Evolutionary conservation across 2,888 invertebrate genomes (phyloP), one percentile per base, ranked within the genome.

Genomic region (Acleris holmiana): DNA sequence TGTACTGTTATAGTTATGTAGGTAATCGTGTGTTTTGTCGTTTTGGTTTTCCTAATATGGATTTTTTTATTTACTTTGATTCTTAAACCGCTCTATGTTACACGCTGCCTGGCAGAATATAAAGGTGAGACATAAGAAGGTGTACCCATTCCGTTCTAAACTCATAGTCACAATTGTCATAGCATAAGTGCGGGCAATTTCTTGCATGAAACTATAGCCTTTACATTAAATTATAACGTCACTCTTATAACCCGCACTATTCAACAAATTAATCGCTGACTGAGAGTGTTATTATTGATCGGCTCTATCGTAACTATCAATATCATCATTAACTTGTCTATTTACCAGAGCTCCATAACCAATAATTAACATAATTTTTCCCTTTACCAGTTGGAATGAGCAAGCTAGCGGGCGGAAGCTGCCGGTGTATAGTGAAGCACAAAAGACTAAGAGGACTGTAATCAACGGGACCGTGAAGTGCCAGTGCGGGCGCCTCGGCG

Each of bases 81-180:
- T 89, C 84, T 89, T 90, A 86, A 85, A 80, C 74, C 73, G 80
- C 62, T 86, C 68, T 89, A 83, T 92, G 89, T 93, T 93, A 85
- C 93, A 93, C 88, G 93, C 93, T 90, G 93, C 93, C 86, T 70
- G 75, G 71, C 84, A 93, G 93, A 91, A 89, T 82, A 69, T 93
- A 91, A 93, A 91, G 93, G 93, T 93, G 87, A 91, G 92, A 19
- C 23, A 18, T 21, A 5, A 13, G n/a, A 25, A 50, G 18, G 13
- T 7, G 23, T 15, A 44, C 44, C 15, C 29, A 29, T 29, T 8
- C 8, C 29, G 29, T 8, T 29, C 29, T n/a, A 44, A 44, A 17
- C 6, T 4, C 35, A 3, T 35, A 35, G 10, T 35, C 35, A 13
- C 13, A 35, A 35, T 13, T 13, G 1, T 35, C 35, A 35, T 35